These are phyloP conservation scores for Leucophenga maculata DNA, from an alignment of 2,888 invertebrate genomes.

Conservation along the genomic window DNA sequence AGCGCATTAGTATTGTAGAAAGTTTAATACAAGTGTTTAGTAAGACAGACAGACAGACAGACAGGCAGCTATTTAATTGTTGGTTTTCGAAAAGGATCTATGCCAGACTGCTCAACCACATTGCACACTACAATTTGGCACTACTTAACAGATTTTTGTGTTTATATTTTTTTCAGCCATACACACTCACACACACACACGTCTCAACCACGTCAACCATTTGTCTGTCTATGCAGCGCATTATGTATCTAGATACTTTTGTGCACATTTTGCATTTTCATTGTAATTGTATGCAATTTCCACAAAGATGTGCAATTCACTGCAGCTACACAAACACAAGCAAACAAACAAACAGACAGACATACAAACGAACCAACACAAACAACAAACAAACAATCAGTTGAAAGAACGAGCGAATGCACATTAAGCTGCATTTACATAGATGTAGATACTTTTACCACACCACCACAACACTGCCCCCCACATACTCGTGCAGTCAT, in stretches of 20 bases:
- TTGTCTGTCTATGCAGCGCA: neutral
- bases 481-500: neutral
- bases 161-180: neutral
- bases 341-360: neutral
- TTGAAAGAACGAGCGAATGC: neutral
- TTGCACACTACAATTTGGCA: neutral
- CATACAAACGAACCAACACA: neutral
- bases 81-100: neutral
- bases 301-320: constrained; percentile 45
- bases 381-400: neutral
- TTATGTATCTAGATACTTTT: constrained; percentile 52
- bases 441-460: neutral
- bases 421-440: neutral
- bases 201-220: neutral
- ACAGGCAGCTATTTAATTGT: no score
- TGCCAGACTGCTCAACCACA: neutral
- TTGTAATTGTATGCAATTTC: constrained; percentile 57
- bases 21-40: no score
- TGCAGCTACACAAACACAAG: constrained; percentile 27
- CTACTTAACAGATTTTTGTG: neutral
- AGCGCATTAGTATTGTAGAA: no score
- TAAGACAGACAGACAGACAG: no score
- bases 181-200: neutral
- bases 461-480: neutral
- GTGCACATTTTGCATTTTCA: constrained; percentile 62